phyloP scores from a whole-genome alignment of 2,888 invertebrate species.

The Protula sp. region DNA sequence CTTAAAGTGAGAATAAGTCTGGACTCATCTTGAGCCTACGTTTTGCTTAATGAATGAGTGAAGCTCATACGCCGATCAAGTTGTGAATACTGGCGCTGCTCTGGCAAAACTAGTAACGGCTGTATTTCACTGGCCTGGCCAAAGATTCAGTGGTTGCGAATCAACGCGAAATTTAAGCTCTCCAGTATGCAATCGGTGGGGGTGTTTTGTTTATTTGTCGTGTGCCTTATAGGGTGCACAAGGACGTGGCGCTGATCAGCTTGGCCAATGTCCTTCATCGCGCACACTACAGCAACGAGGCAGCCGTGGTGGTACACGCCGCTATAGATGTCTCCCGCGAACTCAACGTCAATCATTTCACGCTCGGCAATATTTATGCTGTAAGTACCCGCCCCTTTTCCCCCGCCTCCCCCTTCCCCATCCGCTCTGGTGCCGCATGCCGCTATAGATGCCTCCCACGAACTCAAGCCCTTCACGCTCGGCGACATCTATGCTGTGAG shows the following conservation, averaged over 20 bases:
- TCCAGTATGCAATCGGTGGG: too few species aligned
- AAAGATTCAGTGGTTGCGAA: too few species aligned
- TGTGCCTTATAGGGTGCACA: conserved; percentile 60
- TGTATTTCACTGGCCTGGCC: too few species aligned
- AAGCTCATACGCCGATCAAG: too few species aligned
- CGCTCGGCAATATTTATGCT: conserved; percentile 70
- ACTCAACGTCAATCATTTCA: conserved; percentile 57
- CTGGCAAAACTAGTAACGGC: too few species aligned
- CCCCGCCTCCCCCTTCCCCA: too few species aligned
- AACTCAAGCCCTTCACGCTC: conserved; percentile 61
- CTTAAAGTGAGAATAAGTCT: too few species aligned
- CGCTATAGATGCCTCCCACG: conserved; percentile 68
- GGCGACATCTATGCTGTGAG: conserved; percentile 68
- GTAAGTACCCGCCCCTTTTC: conserved; percentile 49
- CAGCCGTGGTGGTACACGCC: conserved; percentile 66
- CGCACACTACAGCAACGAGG: conserved; percentile 65
- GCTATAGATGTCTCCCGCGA: conserved; percentile 68
- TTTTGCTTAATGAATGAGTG: too few species aligned
- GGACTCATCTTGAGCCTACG: too few species aligned
- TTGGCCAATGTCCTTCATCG: conserved; percentile 71
- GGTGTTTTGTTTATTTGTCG: too few species aligned
- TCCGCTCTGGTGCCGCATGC: conserved; percentile 67
- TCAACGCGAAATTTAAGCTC: too few species aligned
- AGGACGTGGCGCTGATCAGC: conserved; percentile 69
- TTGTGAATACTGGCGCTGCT: too few species aligned